These are phyloP conservation scores for Thumatha senex DNA, from an alignment of 2,888 invertebrate species.

Conservation along the genomic window DNA sequence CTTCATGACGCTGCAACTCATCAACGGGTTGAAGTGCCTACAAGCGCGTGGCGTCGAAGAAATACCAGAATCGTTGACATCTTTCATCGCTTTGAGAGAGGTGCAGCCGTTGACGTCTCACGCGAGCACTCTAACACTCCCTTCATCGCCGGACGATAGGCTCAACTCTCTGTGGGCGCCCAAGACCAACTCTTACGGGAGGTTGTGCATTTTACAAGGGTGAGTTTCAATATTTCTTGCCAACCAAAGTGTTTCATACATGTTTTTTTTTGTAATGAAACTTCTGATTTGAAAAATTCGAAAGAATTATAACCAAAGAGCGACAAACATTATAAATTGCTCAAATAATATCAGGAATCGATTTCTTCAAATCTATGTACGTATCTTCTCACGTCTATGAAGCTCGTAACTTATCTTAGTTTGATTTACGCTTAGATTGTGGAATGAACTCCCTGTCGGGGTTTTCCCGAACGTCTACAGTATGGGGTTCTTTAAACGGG, in stretches of 20 bases:
- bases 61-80: conserved; percentile 86
- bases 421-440: too few relatives aligned
- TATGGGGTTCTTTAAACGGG: too few relatives aligned
- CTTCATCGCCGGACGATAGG: conserved; percentile 66
- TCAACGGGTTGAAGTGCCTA: conserved; percentile 91
- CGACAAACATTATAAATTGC: too few relatives aligned
- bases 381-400: too few relatives aligned
- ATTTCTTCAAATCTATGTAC: too few relatives aligned
- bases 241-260: neutral
- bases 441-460: too few relatives aligned
- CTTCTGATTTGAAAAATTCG: too few relatives aligned
- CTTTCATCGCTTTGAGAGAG: conserved; percentile 89
- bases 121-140: conserved; percentile 52
- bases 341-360: too few relatives aligned
- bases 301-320: too few relatives aligned
- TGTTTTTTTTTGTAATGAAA: too few relatives aligned
- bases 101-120: conserved; percentile 45
- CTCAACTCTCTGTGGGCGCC: conserved; percentile 74
- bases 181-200: conserved; percentile 80
- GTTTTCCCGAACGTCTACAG: too few relatives aligned
- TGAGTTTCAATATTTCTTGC: conserved; percentile 57
- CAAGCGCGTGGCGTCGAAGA: conserved; percentile 94
- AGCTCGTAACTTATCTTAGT: too few relatives aligned
- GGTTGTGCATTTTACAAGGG: conserved; percentile 91
- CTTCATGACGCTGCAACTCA: conserved; percentile 91